Evolutionary conservation across 2,797 vertebrate species (phyloP), one percentile per base, ranked within the genome.

Genomic region (Urophycis tenuis): DNA sequence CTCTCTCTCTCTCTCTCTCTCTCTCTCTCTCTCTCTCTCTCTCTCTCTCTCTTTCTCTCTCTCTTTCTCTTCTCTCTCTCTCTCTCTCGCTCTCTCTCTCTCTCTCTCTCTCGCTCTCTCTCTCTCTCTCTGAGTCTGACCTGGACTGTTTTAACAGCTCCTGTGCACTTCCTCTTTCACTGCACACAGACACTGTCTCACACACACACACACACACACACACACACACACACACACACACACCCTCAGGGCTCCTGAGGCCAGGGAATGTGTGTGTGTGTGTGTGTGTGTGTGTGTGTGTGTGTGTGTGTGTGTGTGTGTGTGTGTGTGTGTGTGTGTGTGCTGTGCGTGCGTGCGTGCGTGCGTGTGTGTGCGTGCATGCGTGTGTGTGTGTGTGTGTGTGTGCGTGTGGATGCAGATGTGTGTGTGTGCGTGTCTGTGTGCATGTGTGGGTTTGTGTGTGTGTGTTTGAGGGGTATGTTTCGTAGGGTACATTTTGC

Each of bases 401-500:
- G 80, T 45, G 41, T 45, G 14, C 19, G 14, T 15, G 14, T 14
- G 12, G 4, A 9, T 36, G 4, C n/a, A n/a, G n/a, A n/a, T 41
- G 39, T 41, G 39, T 41, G 39, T 41, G 39, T 41, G 39, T 41
- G 39, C 2, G 39, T 41, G 39, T 41, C 0, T 14, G 41, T 53
- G 29, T 75, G 77, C 72, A 73, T 76, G 81, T 72, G 76, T 77
- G 81, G 72, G 78, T 77, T 69, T 76, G 74, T 70, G 75, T 74
- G 53, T 76, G 71, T 60, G 77, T 81, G 84, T 82, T 77, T 71
- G 82, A 78, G 82, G 72, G 83, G 79, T 86, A 19, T 90, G 88
- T 90, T 91, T 92, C 91, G 85, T 87, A 85, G 84, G 84, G 85
- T 88, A 88, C 87, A 89, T 88, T 91, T 88, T 87, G 88, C 90